Evolutionary conservation across 35 echinoderm and acorn worm genomes (phyloP).

Genomic region (Lytechinus pictus): DNA sequence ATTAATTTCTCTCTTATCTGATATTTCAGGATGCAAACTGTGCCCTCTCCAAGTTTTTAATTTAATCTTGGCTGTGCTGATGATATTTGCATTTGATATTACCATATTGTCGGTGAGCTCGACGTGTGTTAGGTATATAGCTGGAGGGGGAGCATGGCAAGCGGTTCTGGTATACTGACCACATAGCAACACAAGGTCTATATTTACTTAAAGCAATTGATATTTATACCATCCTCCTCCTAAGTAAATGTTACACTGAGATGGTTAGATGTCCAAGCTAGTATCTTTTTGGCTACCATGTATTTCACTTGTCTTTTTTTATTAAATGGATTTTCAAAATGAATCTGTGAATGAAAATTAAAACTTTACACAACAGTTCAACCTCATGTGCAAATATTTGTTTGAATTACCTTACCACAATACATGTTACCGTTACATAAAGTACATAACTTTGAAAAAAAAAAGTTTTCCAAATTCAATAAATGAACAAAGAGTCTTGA

Average conservation of each 20-base stretch:
- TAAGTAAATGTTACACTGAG: background rate
- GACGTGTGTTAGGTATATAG: background rate
- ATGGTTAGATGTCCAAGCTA: background rate
- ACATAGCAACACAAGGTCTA: background rate
- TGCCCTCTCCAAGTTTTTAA: conserved; percentile 11
- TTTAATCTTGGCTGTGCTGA: conserved; percentile 1
- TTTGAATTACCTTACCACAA: too few species aligned
- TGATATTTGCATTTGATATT: background rate
- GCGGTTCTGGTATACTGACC: background rate
- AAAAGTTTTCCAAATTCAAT: too few species aligned
- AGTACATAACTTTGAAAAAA: too few species aligned
- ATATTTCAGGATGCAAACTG: background rate
- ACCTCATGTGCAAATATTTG: too few species aligned
- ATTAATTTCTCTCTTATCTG: background rate
- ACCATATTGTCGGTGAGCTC: background rate
- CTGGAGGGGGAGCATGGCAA: background rate
- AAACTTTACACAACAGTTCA: too few species aligned
- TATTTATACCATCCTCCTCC: background rate
- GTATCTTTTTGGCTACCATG: background rate
- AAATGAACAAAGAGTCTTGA: too few species aligned
- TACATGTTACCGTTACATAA: too few species aligned
- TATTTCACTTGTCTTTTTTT: background rate
- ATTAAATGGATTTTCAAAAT: background rate
- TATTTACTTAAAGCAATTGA: conserved; percentile 6
- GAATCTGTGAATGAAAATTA: background rate